Evolutionary conservation across 1,140 invertebrate genomes (phyloP).

Genomic region (Zaprionus davidi): DNA sequence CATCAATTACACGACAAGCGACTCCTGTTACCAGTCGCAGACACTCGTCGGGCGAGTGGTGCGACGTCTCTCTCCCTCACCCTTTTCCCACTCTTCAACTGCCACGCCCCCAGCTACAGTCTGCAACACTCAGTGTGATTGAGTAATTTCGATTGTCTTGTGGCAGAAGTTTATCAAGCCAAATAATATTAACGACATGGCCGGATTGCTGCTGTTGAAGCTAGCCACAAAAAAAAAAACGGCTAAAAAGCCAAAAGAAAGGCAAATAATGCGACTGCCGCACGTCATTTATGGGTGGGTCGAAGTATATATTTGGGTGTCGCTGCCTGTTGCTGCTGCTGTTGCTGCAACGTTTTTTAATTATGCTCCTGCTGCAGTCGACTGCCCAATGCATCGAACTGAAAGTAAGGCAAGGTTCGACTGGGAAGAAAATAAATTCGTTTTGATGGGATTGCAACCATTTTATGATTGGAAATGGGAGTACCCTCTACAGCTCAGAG

Average conservation of each 20-base stretch:
- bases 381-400: slow-evolving; percentile 32
- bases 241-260: slow-evolving; percentile 61
- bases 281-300: slow-evolving; percentile 79
- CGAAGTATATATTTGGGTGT: slow-evolving; percentile 31
- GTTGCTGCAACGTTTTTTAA: slow-evolving; percentile 72
- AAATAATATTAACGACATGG: slow-evolving; percentile 82
- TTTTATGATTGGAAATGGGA: not conserved
- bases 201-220: slow-evolving; percentile 52
- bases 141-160: slow-evolving; percentile 83
- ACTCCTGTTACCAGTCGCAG: slow-evolving; percentile 60
- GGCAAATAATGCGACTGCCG: slow-evolving; percentile 76
- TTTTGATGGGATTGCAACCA: slow-evolving; percentile 27
- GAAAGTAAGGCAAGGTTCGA: slow-evolving; percentile 22
- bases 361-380: slow-evolving; percentile 61
- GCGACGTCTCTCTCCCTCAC: slow-evolving; percentile 48
- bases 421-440: slow-evolving; percentile 43
- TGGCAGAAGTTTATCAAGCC: slow-evolving; percentile 82
- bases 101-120: slow-evolving; percentile 7
- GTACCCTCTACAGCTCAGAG: not conserved
- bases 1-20: slow-evolving; percentile 75
- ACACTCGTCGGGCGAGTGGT: slow-evolving; percentile 15
- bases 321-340: slow-evolving; percentile 39
- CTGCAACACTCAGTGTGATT: slow-evolving; percentile 60
- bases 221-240: slow-evolving; percentile 1
- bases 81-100: slow-evolving; percentile 7